Conservation (phyloP, 2,888 invertebrate species). For the Acanthosepion lycidas region DNA sequence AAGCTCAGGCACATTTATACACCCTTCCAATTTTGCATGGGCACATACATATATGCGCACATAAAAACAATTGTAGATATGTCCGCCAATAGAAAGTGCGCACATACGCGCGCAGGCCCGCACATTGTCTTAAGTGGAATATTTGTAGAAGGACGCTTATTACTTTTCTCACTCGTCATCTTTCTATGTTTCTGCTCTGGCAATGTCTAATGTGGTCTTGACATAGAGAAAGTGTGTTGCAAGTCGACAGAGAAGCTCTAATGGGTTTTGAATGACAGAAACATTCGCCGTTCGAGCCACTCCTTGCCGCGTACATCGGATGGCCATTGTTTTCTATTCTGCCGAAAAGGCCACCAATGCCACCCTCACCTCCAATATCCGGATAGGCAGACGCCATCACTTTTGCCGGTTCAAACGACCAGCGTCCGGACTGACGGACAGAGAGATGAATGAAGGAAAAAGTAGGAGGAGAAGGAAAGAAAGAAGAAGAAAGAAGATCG, state of each 20-base stretch:
- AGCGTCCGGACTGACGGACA: constrained; percentile 18
- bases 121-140: background rate
- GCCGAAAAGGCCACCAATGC: background rate
- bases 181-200: constrained; percentile 20
- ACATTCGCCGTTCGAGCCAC: constrained; percentile 10
- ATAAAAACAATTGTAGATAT: background rate
- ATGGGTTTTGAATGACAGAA: constrained; percentile 33
- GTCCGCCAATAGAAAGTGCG: background rate
- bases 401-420: constrained; percentile 10
- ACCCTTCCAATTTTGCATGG: too few relatives aligned
- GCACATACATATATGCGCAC: background rate
- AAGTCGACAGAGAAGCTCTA: constrained; percentile 33
- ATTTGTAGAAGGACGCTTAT: constrained; percentile 22
- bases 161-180: constrained; percentile 23
- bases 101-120: background rate
- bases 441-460: background rate
- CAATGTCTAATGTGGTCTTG: constrained; percentile 33
- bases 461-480: background rate
- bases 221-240: constrained; percentile 33
- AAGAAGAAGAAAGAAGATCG: background rate
- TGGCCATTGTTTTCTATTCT: background rate
- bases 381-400: constrained; percentile 33
- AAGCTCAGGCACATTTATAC: background rate
- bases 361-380: background rate
- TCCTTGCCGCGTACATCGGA: constrained; percentile 20